Conservation (phyloP, 2,888 invertebrate species). For the Ecliptopera silaceata region DNA sequence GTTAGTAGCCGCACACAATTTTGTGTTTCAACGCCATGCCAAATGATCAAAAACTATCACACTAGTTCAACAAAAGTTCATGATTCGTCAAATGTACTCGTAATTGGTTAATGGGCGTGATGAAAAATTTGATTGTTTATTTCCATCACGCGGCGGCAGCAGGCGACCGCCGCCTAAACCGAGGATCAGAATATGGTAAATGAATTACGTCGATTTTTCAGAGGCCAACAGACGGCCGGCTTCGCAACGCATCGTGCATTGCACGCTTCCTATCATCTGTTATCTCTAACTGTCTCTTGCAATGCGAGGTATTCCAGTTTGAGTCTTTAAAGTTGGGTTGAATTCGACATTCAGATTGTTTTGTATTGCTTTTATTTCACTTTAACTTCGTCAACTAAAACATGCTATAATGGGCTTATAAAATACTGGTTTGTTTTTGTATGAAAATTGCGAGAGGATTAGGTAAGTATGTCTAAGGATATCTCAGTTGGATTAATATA, state of each 20-base stretch:
- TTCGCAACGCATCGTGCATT: slow-evolving; percentile 73
- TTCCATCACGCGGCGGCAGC: slow-evolving; percentile 82
- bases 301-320: neutral
- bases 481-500: too few relatives aligned
- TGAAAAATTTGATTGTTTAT: slow-evolving; percentile 56
- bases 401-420: too few relatives aligned
- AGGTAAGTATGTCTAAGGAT: too few relatives aligned
- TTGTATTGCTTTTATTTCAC: too few relatives aligned
- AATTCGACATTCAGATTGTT: neutral
- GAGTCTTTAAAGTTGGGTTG: neutral
- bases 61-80: neutral
- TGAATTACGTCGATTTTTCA: slow-evolving; percentile 65
- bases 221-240: slow-evolving; percentile 73
- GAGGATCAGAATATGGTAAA: slow-evolving; percentile 96
- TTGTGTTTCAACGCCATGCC: too few relatives aligned
- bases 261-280: slow-evolving; percentile 70
- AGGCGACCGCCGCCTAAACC: slow-evolving; percentile 94
- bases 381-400: too few relatives aligned
- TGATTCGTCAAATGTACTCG: slow-evolving; percentile 26
- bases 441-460: too few relatives aligned
- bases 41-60: too few relatives aligned
- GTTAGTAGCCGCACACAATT: too few relatives aligned
- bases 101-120: slow-evolving; percentile 47
- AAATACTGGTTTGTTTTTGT: too few relatives aligned
- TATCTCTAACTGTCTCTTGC: slow-evolving; percentile 30